Evolutionary conservation across 2,797 vertebrate genomes (phyloP).

Genomic region (Sebastes wilsoni): DNA sequence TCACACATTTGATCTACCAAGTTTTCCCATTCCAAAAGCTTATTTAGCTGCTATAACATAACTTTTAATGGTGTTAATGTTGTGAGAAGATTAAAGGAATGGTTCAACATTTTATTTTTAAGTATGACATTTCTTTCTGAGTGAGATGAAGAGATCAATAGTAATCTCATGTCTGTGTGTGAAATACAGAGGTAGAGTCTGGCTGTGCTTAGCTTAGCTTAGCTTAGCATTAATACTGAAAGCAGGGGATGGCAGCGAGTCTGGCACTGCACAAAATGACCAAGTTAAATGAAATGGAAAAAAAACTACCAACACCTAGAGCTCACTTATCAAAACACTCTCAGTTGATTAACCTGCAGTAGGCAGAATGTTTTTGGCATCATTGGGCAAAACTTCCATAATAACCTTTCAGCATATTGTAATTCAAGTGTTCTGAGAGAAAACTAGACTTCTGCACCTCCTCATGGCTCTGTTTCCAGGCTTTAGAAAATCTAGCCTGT

Average conservation of each 20-base stretch:
- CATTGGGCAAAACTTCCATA: too few species aligned
- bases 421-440: too few species aligned
- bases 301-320: not conserved
- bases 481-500: too few species aligned
- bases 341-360: too few species aligned
- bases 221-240: not conserved
- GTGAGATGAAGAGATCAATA: not conserved
- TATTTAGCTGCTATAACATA: not conserved
- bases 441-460: too few species aligned
- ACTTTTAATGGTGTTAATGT: not conserved
- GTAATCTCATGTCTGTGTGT: not conserved
- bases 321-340: not conserved
- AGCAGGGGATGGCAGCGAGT: too few species aligned
- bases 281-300: not conserved
- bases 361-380: too few species aligned
- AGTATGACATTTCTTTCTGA: not conserved
- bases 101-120: not conserved
- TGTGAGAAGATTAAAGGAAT: not conserved
- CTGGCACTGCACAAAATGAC: too few species aligned
- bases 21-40: not conserved
- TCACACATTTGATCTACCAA: not conserved
- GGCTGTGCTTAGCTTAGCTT: not conserved
- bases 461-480: too few species aligned
- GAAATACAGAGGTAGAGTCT: not conserved
- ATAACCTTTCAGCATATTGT: too few species aligned